Evolutionary conservation across 2,888 invertebrate genomes (phyloP).

Genomic region (Coelopa pilipes): DNA sequence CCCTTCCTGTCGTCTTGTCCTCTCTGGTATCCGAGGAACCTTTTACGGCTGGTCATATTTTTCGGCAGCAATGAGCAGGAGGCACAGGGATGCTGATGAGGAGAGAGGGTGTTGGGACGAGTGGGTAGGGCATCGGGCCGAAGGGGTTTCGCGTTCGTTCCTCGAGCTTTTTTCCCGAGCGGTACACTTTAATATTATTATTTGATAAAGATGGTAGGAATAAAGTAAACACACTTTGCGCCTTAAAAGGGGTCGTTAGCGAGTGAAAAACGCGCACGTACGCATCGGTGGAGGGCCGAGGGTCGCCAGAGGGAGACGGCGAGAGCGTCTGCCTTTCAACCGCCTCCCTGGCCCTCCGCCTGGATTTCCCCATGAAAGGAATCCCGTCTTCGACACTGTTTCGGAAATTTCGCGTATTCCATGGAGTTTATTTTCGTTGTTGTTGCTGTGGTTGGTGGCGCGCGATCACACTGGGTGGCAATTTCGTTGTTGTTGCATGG

Average conservation of each 20-base stretch:
- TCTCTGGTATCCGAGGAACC: too few relatives aligned
- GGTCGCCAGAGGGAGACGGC: background rate
- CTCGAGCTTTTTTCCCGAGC: too few relatives aligned
- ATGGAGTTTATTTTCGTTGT: background rate
- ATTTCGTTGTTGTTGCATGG: too few relatives aligned
- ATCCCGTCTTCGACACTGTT: background rate
- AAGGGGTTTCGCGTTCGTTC: too few relatives aligned
- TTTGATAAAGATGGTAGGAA: conserved; percentile 65
- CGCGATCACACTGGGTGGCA: background rate
- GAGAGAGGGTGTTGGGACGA: too few relatives aligned
- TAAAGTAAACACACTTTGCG: conserved; percentile 64
- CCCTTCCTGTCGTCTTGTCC: too few relatives aligned
- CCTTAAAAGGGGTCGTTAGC: conserved; percentile 65
- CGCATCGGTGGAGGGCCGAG: conserved; percentile 48
- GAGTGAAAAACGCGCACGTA: conserved; percentile 65
- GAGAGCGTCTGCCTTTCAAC: too few relatives aligned
- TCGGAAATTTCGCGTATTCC: conserved; percentile 2
- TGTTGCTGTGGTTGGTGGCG: background rate
- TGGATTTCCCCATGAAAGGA: background rate
- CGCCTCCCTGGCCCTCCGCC: too few relatives aligned
- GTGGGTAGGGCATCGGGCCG: too few relatives aligned
- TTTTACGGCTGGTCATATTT: too few relatives aligned
- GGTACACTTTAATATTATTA: conserved; percentile 63
- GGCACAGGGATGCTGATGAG: too few relatives aligned
- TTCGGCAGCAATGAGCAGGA: too few relatives aligned